These are phyloP conservation scores for Oscheius sp. DNA, from an alignment of 2,888 invertebrate genomes.

Conservation along the genomic window DNA sequence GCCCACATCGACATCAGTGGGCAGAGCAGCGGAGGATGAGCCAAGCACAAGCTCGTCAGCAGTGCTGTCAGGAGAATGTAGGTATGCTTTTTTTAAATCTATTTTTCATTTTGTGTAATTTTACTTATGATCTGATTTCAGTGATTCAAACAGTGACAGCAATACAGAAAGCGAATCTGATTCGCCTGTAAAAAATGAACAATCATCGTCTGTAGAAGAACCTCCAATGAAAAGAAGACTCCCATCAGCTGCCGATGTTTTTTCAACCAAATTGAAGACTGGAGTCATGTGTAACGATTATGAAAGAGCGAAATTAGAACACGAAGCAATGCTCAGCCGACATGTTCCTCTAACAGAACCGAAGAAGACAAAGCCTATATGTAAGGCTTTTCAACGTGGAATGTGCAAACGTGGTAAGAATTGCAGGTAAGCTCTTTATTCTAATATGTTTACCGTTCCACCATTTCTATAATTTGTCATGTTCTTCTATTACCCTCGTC, in stretches of 20 bases:
- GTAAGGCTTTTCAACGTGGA: slow-evolving; percentile 24
- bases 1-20: not conserved
- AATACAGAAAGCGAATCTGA: slow-evolving; percentile 23
- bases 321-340: slow-evolving; percentile 29
- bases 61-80: not conserved
- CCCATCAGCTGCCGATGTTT: slow-evolving; percentile 20
- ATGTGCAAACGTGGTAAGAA: slow-evolving; percentile 23
- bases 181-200: slow-evolving; percentile 13
- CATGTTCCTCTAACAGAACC: slow-evolving; percentile 27
- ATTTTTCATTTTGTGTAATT: too few relatives aligned
- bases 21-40: slow-evolving; percentile 7
- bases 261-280: not conserved
- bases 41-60: slow-evolving; percentile 7
- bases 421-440: slow-evolving; percentile 18
- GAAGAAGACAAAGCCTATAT: slow-evolving; percentile 17
- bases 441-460: not conserved
- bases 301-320: slow-evolving; percentile 23
- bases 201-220: not conserved
- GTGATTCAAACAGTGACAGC: slow-evolving; percentile 17
- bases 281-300: slow-evolving; percentile 16
- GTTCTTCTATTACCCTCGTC: not conserved
- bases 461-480: not conserved
- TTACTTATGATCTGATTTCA: too few relatives aligned
- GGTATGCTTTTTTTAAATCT: not conserved
- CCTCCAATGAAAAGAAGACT: slow-evolving; percentile 10